Conservation (phyloP, 2,888 invertebrate genomes). For the Mesorhabditis belari region DNA sequence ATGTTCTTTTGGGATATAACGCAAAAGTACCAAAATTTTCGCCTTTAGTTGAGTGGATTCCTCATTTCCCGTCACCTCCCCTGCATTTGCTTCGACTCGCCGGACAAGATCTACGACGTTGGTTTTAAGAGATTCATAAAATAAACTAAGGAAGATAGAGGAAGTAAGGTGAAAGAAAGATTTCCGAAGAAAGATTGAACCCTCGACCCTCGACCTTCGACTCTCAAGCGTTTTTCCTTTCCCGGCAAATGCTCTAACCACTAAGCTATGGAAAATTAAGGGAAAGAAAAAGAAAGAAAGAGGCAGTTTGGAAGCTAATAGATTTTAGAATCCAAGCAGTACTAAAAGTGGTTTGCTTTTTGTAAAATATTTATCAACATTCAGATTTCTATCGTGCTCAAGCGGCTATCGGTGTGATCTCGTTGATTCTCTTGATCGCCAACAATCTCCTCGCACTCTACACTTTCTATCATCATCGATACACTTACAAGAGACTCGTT, state of each 20-base stretch:
- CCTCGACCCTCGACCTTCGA: too few species aligned
- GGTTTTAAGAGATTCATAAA: slow-evolving; percentile 5
- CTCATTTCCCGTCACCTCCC: slow-evolving; percentile 50
- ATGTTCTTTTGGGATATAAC: too few species aligned
- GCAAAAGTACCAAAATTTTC: too few species aligned
- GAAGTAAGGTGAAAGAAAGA: background rate
- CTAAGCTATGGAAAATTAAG: too few species aligned
- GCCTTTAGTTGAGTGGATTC: slow-evolving; percentile 50
- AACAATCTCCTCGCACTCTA: slow-evolving; percentile 47
- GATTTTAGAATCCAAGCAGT: background rate
- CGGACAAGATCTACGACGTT: slow-evolving; percentile 45
- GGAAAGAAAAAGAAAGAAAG: background rate
- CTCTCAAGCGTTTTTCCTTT: too few species aligned
- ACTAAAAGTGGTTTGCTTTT: slow-evolving; percentile 1
- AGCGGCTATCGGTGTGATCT: slow-evolving; percentile 44
- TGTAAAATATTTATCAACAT: too few species aligned
- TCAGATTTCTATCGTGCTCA: slow-evolving; percentile 50
- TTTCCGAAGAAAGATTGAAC: background rate
- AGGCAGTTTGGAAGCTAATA: background rate
- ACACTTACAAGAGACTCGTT: slow-evolving; percentile 48
- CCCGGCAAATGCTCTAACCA: too few species aligned
- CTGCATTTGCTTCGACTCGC: slow-evolving; percentile 40
- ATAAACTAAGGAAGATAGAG: slow-evolving; percentile 4
- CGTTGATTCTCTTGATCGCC: slow-evolving; percentile 34
- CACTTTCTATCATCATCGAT: slow-evolving; percentile 48